A percentile compares a stretch with the other conserved stretches of the same genome.
phyloP scores from a whole-genome alignment of 2,797 vertebrate genomes.

The Chanos chanos region DNA sequence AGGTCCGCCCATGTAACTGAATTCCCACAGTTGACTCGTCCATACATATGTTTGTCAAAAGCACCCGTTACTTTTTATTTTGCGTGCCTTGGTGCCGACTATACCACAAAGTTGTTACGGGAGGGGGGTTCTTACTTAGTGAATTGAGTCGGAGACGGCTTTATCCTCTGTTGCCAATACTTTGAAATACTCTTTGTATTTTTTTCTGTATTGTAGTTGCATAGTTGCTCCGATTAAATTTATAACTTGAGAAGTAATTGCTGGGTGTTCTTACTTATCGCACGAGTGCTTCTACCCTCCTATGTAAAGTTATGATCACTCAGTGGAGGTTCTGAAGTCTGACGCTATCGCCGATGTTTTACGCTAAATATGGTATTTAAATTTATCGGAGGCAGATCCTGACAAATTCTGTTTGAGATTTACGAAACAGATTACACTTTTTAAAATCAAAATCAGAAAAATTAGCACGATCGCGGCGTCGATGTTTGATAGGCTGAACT shows the following conservation, averaged over 20 bases:
- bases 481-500: neutral
- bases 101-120: slow-evolving; percentile 21
- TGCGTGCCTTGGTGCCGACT: slow-evolving; percentile 22
- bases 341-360: neutral
- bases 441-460: neutral
- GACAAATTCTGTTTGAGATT: too few relatives aligned
- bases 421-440: too few relatives aligned
- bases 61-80: slow-evolving; percentile 36
- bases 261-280: too few relatives aligned
- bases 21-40: slow-evolving; percentile 8
- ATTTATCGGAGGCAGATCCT: too few relatives aligned
- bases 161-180: neutral
- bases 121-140: neutral
- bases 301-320: neutral
- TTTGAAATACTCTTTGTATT: neutral
- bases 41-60: slow-evolving; percentile 6
- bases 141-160: neutral
- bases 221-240: neutral
- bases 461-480: neutral
- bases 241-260: neutral
- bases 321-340: slow-evolving; percentile 5
- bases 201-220: neutral
- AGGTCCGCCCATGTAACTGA: neutral
- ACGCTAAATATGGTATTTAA: slow-evolving; percentile 7
- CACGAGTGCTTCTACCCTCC: neutral